Evolutionary conservation across 2,113 vertebrate genomes (phyloP).

Genomic region (Phasianus colchicus): DNA sequence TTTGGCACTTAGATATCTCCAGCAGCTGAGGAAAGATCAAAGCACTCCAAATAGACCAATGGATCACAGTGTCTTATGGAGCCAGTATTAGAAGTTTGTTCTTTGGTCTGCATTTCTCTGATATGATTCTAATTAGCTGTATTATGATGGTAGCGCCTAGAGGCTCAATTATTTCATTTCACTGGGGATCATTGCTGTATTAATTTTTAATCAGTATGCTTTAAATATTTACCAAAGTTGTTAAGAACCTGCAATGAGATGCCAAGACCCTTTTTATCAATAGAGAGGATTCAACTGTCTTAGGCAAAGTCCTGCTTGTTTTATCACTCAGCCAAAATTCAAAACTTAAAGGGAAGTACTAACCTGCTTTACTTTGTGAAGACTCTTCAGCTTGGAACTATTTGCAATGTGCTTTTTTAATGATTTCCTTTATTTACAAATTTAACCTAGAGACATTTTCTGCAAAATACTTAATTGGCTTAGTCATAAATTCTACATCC

Average conservation of each 20-base stretch:
- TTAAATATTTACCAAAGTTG: conserved; percentile 64
- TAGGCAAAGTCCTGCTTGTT: background rate
- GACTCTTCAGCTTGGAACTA: background rate
- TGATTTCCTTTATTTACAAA: background rate
- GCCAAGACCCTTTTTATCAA: background rate
- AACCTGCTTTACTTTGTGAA: background rate
- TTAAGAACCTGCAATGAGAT: background rate
- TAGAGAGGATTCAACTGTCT: background rate
- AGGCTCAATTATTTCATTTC: conserved; percentile 51
- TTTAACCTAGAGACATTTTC: background rate
- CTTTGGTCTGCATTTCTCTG: conserved; percentile 33
- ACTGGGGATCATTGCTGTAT: conserved; percentile 14
- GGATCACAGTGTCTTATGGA: background rate
- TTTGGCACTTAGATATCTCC: background rate
- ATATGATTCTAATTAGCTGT: conserved; percentile 48
- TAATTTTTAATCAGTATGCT: conserved; percentile 52
- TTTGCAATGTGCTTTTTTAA: background rate
- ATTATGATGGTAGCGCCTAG: background rate
- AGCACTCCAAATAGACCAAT: background rate
- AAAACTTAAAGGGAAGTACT: background rate
- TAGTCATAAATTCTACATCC: background rate
- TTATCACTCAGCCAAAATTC: background rate
- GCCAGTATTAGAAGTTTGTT: background rate
- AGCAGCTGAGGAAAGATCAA: conserved; percentile 18
- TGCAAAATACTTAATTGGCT: background rate